Evolutionary conservation across 2,888 invertebrate genomes (phyloP).

Genomic region (Cryptophagus acutangulus): DNA sequence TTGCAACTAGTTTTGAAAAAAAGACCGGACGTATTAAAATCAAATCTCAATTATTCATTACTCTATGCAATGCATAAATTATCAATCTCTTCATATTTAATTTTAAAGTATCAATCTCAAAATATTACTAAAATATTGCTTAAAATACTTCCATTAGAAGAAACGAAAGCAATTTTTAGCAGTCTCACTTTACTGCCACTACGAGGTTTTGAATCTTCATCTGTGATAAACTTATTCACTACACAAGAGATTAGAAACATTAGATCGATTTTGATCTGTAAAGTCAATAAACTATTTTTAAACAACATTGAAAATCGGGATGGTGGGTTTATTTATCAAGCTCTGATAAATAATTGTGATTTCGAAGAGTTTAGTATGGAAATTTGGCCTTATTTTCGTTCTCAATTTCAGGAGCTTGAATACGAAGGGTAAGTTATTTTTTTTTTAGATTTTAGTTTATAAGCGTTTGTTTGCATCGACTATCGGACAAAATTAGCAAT

Average conservation of each 20-base stretch:
- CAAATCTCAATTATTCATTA: neutral
- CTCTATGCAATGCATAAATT: neutral
- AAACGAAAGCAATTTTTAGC: neutral
- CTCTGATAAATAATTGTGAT: neutral
- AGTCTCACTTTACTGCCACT: too few species aligned
- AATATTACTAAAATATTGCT: neutral
- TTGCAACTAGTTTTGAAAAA: neutral
- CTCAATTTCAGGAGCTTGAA: neutral
- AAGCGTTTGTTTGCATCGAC: too few species aligned
- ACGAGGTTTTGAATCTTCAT: neutral
- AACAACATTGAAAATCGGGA: conserved; percentile 33
- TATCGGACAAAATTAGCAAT: too few species aligned
- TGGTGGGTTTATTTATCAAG: conserved; percentile 29
- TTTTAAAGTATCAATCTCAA: neutral
- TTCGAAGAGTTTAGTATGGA: neutral
- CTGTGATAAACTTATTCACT: neutral
- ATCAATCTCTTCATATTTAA: neutral
- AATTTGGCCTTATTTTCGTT: neutral
- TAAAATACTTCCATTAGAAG: neutral
- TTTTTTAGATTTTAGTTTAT: too few species aligned
- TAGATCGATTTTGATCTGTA: conserved; percentile 10
- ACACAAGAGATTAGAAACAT: neutral
- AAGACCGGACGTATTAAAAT: neutral
- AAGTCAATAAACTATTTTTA: conserved; percentile 28
- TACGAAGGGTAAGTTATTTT: neutral